Base-by-base conservation (phyloP, 2,888 invertebrate species). In the Cephus rjabovi region DNA sequence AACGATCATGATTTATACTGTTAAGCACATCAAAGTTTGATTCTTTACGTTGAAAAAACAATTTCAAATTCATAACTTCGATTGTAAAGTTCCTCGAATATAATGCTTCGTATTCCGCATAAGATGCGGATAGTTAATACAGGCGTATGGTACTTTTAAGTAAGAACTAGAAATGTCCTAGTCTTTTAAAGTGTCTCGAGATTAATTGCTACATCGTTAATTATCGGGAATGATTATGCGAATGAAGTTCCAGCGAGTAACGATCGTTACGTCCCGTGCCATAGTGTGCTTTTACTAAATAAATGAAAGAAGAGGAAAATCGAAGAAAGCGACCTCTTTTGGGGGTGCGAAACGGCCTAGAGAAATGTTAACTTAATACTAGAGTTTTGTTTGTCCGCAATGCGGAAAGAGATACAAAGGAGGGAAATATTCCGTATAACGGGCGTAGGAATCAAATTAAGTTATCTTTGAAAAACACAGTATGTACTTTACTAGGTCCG, bases 401-500 rank as follows among this genome's bases (percentile, higher is more conserved):
- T 56, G 56, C 56, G 56, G 56, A 56, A 15, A 23, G 23, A 56
- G 23, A 56, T 56, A 56, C 56, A 23, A 56, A 56, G 23, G 15
- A 6, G 9, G 2, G 6, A 9, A 56, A 56, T 56, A 56, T 23
- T 56, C 56, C 56, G 56, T 15, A 56, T 23, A 56, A 56, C 56
- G 56, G 56, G 23, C 56, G 9, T 23, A 56, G 69, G 75, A 73
- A 75, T 69, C 74, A 75, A 76, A 78, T 79, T 75, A 80, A 78
- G 83, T 81, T 76, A 76, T 75, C 70, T 74, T 77, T 81, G 79
- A 82, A 56, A 33, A 34, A 34, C 35, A 74, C 30, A 34, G 23
- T 74, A 30, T 30, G 30, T 30, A 74, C 23, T 74, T 33, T 37
- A 74, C 37, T 90, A 90, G 89, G 89, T 88, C 90, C 90, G 91